Percentiles rank a stretch among this genome's conserved stretches.
Evolutionary conservation across 1,140 invertebrate genomes (phyloP).

Genomic region (Planococcus citri): DNA sequence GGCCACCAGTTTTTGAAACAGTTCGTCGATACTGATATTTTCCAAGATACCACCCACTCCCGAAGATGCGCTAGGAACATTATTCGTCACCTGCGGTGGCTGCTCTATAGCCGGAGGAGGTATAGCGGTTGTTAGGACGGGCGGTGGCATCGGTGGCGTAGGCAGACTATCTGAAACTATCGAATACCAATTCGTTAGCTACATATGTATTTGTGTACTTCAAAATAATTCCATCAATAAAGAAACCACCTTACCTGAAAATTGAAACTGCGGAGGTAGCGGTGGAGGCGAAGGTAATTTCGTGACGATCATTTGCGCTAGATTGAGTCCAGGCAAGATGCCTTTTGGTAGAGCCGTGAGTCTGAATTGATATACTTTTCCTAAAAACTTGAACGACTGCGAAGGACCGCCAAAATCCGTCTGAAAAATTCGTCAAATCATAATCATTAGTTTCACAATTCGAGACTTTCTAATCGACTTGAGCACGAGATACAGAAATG

Average conservation of each 20-base stretch:
- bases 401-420: conserved; percentile 83
- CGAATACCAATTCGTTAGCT: background rate
- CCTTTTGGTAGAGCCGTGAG: conserved; percentile 66
- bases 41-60: conserved; percentile 22
- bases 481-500: background rate
- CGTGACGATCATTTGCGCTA: conserved; percentile 52
- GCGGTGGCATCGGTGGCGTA: background rate
- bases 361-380: conserved; percentile 68
- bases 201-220: background rate
- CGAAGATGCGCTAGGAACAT: conserved; percentile 25
- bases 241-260: no score
- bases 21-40: conserved; percentile 60
- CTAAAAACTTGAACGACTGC: conserved; percentile 67
- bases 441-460: no score
- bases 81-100: background rate
- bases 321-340: conserved; percentile 52
- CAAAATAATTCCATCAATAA: no score
- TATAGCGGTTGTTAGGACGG: background rate
- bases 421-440: conserved; percentile 27
- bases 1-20: conserved; percentile 69
- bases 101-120: background rate
- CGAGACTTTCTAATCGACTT: no score
- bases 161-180: background rate
- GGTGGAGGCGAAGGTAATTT: conserved; percentile 23
- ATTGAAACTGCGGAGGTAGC: conserved; percentile 18